Conservation (phyloP, 2,888 invertebrate species). For the Stegophylla sp. region DNA sequence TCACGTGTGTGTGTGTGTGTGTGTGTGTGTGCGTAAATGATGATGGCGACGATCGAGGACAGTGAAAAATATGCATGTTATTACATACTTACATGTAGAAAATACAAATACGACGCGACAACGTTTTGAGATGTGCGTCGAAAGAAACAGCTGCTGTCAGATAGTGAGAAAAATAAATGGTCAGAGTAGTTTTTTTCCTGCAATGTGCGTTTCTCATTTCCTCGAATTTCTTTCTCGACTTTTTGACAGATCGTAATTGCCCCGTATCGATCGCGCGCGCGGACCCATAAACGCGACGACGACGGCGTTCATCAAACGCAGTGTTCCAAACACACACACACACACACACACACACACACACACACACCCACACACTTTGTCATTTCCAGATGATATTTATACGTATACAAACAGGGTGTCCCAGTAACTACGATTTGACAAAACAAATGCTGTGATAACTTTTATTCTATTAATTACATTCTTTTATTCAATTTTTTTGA, state of each 20-base stretch:
- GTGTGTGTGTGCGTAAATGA: no score
- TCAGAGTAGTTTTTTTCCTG: neutral
- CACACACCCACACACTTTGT: no score
- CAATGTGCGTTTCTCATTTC: slow-evolving; percentile 17
- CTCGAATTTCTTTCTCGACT: slow-evolving; percentile 35
- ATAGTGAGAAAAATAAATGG: slow-evolving; percentile 39
- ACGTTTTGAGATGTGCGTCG: slow-evolving; percentile 18
- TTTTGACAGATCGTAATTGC: slow-evolving; percentile 53
- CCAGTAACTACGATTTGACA: no score
- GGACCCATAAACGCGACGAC: neutral
- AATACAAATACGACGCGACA: neutral
- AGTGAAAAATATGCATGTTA: neutral
- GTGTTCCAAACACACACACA: neutral
- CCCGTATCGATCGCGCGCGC: slow-evolving; percentile 21
- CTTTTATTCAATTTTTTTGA: no score
- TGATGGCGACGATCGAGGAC: no score
- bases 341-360: no score
- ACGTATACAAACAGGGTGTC: no score
- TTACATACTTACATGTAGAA: neutral
- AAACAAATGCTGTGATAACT: no score
- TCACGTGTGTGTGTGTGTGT: no score
- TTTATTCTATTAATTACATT: no score
- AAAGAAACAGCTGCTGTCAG: slow-evolving; percentile 46
- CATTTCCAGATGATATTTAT: no score
- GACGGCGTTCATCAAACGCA: neutral